phyloP scores from a whole-genome alignment of 2,113 vertebrate genomes.

The Taurulus bubalis region DNA sequence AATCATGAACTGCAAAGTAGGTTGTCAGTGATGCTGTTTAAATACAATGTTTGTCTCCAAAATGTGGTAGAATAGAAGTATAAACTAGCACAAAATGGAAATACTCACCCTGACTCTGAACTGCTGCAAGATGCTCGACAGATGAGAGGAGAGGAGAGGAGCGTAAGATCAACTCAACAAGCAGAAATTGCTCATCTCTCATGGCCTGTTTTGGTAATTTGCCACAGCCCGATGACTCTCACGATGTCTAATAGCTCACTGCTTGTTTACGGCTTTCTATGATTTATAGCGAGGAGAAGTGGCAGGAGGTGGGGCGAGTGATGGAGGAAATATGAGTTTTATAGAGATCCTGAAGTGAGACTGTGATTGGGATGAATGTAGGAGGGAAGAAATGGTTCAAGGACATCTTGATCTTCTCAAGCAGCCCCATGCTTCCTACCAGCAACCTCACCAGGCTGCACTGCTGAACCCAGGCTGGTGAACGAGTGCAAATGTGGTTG shows the following conservation, averaged over 20 bases:
- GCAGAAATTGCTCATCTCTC: constrained; percentile 13
- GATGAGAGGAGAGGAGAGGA: background rate
- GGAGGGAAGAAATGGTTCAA: background rate
- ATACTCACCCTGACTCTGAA: background rate
- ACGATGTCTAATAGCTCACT: constrained; percentile 15
- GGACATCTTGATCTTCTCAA: background rate
- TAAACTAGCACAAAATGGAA: background rate
- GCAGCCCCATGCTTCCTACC: background rate
- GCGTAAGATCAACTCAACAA: constrained; percentile 3
- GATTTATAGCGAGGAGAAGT: constrained; percentile 16
- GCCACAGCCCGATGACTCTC: background rate
- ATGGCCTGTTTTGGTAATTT: constrained; percentile 31
- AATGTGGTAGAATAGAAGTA: background rate
- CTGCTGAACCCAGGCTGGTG: background rate
- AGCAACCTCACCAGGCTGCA: background rate
- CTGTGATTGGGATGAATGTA: background rate
- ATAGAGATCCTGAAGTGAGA: background rate
- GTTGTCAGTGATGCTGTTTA: background rate
- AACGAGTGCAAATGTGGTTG: background rate
- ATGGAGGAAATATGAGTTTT: constrained; percentile 5
- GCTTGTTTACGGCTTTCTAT: constrained; percentile 14
- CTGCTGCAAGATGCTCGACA: background rate
- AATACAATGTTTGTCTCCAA: background rate
- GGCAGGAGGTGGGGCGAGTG: background rate
- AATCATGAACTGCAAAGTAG: background rate